These are phyloP conservation scores for Paedocypris micromegethes DNA, from an alignment of 2,797 vertebrate species.

Conservation along the genomic window DNA sequence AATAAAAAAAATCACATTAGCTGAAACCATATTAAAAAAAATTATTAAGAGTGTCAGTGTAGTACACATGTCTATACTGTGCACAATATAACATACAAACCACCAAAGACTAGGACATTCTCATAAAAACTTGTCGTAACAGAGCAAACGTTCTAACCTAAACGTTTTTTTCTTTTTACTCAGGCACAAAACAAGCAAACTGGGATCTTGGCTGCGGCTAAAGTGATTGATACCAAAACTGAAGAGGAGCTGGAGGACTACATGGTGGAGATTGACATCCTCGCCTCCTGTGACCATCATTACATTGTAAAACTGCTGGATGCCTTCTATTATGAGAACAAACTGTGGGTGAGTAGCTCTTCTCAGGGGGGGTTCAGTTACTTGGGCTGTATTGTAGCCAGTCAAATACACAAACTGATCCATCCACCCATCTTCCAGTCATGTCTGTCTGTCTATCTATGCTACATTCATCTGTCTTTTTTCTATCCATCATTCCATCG, in stretches of 20 bases:
- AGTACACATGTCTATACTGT: no score
- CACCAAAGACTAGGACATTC: no score
- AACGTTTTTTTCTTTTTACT: constrained; percentile 44
- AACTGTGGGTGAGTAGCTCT: constrained; percentile 84
- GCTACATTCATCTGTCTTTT: no score
- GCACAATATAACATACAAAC: no score
- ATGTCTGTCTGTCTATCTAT: no score
- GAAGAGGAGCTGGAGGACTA: constrained; percentile 99
- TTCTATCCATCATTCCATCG: no score
- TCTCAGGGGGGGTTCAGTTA: neutral
- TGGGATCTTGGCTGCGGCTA: constrained; percentile 89
- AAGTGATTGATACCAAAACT: constrained; percentile 97
- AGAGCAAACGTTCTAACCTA: no score
- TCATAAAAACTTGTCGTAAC: no score
- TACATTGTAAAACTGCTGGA: constrained; percentile 96
- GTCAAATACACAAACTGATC: neutral
- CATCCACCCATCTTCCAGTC: neutral
- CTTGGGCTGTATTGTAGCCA: constrained; percentile 1
- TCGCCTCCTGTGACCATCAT: constrained; percentile 93
- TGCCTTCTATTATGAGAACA: constrained; percentile 94
- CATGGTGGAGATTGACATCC: constrained; percentile 98
- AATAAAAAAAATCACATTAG: no score
- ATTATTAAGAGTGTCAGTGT: no score
- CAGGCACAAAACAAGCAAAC: constrained; percentile 98
- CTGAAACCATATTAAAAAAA: no score